Evolutionary conservation across 2,888 invertebrate genomes (phyloP), one percentile per base, ranked within the genome.

Genomic region (Heteropelma amictum): DNA sequence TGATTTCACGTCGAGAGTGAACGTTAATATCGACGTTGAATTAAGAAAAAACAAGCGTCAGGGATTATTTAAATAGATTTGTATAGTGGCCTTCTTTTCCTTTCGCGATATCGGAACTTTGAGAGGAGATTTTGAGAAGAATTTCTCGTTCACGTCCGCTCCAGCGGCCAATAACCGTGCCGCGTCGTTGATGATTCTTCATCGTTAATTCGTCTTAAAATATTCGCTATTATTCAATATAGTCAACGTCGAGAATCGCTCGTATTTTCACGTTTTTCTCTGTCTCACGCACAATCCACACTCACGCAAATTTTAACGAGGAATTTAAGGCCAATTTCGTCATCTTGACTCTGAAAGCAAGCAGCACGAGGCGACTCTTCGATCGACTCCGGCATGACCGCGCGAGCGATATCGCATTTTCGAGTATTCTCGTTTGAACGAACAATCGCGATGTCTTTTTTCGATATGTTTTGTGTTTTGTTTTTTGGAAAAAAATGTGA

Each of bases 201-300:
- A 61, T 58, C 23, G 38, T 67, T 67, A 10, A 64, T 54, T 77
- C 72, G 65, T 73, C 69, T 80, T 76, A 72, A 79, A 77, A 77
- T 71, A 74, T 69, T 67, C 71, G 23, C 69, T 64, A 58, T 54
- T 17, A 35, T 14, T 23, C 26, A 12, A 40, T 54, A 47, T 35
- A 26, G 42, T 51, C 65, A 63, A 54, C 38, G 33, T 63, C 42
- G 28, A 30, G 63, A 58, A 33, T 68, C 42, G 33, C 49, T 54
- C 68, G 17, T 33, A 10, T 33, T 53, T 53, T 53, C 10, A 2
- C 10, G 6, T 8, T 38, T 56, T 49, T 19, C 47, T 65, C 42
- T 38, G 10, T 28, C 30, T 19, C 38, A 38, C 38, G 23, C 21
- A 14, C 5, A n/a, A 38, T 23, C 21, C 38, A 38, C 54, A 45